phyloP scores from a whole-genome alignment of 2,888 invertebrate genomes.

The Argyresthia goedartella region DNA sequence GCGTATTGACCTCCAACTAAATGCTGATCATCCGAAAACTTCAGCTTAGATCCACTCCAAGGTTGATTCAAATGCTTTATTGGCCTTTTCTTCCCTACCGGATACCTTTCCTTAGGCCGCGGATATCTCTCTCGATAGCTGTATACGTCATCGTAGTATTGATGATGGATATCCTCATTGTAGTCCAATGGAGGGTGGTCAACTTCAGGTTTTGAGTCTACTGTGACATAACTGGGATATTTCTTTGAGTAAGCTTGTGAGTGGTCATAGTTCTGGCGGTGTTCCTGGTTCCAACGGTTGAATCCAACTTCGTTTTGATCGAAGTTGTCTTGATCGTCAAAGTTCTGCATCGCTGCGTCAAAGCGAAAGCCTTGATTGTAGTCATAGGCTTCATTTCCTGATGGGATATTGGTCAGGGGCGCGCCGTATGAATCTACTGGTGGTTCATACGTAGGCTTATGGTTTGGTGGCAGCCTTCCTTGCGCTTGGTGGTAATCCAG shows the following conservation, averaged over 20 bases:
- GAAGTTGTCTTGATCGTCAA: conserved; percentile 6
- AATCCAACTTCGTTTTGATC: conserved; percentile 14
- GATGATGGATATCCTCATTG: conserved; percentile 20
- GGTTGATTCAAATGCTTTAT: conserved; percentile 17
- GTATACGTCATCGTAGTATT: conserved; percentile 23
- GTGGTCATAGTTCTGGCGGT: background rate
- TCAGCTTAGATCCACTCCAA: conserved; percentile 19
- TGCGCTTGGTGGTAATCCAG: conserved; percentile 14
- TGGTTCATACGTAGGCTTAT: conserved; percentile 21
- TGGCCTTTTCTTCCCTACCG: background rate
- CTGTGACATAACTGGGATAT: conserved; percentile 15
- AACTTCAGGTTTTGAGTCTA: conserved; percentile 14
- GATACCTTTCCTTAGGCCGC: background rate
- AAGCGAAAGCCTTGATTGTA: conserved; percentile 1
- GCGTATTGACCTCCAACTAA: conserved; percentile 54
- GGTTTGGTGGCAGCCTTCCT: background rate
- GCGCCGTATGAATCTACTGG: conserved; percentile 42
- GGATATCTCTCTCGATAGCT: conserved; percentile 17
- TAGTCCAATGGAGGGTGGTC: conserved; percentile 4
- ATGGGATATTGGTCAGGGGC: conserved; percentile 21
- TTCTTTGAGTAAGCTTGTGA: conserved; percentile 20
- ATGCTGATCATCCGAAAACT: background rate
- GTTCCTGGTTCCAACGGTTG: background rate
- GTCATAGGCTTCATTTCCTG: conserved; percentile 12
- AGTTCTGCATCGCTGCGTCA: too few species aligned